Evolutionary conservation across 2,113 vertebrate genomes (phyloP).

Genomic region (Chloropsis cyanopogon): DNA sequence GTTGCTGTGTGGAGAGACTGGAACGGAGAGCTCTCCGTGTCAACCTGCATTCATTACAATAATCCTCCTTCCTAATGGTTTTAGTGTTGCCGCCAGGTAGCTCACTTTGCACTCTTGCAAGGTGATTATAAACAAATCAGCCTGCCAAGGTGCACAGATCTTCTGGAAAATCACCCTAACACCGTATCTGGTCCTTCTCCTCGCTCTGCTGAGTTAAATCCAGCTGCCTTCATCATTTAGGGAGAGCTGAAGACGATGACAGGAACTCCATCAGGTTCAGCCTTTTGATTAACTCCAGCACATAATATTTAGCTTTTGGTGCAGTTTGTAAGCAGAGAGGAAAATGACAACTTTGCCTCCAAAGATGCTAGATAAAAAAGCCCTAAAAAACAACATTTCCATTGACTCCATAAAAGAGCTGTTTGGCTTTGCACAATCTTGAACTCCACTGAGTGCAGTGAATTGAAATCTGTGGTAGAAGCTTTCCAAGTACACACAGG

Average conservation of each 20-base stretch:
- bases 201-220: neutral
- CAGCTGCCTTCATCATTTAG: neutral
- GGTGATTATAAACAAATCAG: neutral
- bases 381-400: neutral
- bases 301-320: neutral
- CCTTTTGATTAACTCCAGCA: neutral
- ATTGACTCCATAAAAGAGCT: slow-evolving; percentile 6
- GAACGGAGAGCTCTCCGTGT: neutral
- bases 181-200: neutral
- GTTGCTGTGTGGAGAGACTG: neutral
- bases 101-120: neutral
- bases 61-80: neutral
- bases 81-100: neutral
- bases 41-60: neutral
- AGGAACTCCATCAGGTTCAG: neutral
- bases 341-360: neutral
- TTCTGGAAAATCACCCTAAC: neutral
- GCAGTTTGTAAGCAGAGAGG: neutral
- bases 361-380: slow-evolving; percentile 20
- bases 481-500: neutral
- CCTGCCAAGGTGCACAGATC: neutral
- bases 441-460: slow-evolving; percentile 3
- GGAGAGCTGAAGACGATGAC: neutral
- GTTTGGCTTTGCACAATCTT: slow-evolving; percentile 22
- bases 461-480: slow-evolving; percentile 29